phyloP scores from a whole-genome alignment of 2,888 invertebrate genomes.

The Sarcophaga subvicina region DNA sequence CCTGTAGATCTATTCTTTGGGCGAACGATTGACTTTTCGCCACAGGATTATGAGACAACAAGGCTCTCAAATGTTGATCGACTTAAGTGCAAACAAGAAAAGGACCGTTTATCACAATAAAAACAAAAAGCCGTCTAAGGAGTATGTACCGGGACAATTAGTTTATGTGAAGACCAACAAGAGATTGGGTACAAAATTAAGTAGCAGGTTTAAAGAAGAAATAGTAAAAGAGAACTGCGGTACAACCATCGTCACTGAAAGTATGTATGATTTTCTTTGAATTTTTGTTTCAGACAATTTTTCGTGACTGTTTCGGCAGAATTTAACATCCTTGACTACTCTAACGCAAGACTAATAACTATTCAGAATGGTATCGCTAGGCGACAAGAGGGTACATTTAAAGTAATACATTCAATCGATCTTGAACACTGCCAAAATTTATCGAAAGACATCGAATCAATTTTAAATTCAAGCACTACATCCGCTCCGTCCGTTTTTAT shows the following conservation, averaged over 20 bases:
- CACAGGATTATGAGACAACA: conserved; percentile 43
- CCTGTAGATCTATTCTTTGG: no score
- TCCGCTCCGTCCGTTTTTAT: neutral
- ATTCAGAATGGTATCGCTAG: no score
- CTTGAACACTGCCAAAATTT: no score
- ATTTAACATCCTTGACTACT: no score
- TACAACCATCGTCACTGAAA: neutral
- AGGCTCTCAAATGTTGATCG: conserved; percentile 38
- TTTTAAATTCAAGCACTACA: no score
- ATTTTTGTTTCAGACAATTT: no score
- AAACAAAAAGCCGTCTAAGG: neutral
- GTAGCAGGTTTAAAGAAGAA: conserved; percentile 15
- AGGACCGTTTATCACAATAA: conserved; percentile 17
- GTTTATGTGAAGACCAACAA: conserved; percentile 53
- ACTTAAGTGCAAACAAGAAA: conserved; percentile 48
- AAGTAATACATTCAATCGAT: neutral
- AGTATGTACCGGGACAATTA: no score
- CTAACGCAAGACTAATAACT: no score
- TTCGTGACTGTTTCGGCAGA: no score
- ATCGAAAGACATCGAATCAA: no score
- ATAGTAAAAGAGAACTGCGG: conserved; percentile 22
- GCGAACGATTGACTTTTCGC: neutral
- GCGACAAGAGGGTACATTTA: no score
- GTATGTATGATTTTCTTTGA: no score
- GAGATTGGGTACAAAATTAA: conserved; percentile 51